Evolutionary conservation across 2,113 vertebrate genomes (phyloP).

Genomic region (Nothobranchius kuhntae): DNA sequence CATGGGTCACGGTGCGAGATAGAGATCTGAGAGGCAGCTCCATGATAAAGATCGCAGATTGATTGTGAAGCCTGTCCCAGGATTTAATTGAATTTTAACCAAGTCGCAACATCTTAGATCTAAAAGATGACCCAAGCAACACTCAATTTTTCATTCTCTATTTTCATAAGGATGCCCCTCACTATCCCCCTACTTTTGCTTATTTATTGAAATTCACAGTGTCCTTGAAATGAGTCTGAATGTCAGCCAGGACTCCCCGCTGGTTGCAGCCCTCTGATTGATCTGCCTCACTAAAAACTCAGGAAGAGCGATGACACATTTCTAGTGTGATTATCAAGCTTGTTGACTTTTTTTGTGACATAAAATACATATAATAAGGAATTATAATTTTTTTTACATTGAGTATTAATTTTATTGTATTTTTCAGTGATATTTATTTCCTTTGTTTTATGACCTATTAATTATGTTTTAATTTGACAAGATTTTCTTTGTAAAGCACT

Average conservation of each 20-base stretch:
- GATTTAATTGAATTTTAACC: conserved; percentile 86
- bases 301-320: background rate
- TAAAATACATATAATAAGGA: no score
- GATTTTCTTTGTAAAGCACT: no score
- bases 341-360: background rate
- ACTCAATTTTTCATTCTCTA: conserved; percentile 55
- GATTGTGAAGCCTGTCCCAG: conserved; percentile 75
- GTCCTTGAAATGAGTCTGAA: conserved; percentile 59
- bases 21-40: conserved; percentile 77
- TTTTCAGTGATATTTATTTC: no score
- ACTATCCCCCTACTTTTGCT: conserved; percentile 20
- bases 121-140: conserved; percentile 77
- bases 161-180: conserved; percentile 54
- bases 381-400: no score
- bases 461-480: no score
- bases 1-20: conserved; percentile 74
- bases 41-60: conserved; percentile 83
- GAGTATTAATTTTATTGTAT: no score
- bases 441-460: no score
- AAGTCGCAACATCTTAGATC: conserved; percentile 80
- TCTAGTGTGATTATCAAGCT: background rate
- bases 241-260: conserved; percentile 42
- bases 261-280: conserved; percentile 13
- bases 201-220: conserved; percentile 59
- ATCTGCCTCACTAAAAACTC: conserved; percentile 20